Percentiles rank a stretch among this genome's conserved stretches.
Evolutionary conservation across 2,888 invertebrate genomes (phyloP).

Genomic region (Dynastes maya): DNA sequence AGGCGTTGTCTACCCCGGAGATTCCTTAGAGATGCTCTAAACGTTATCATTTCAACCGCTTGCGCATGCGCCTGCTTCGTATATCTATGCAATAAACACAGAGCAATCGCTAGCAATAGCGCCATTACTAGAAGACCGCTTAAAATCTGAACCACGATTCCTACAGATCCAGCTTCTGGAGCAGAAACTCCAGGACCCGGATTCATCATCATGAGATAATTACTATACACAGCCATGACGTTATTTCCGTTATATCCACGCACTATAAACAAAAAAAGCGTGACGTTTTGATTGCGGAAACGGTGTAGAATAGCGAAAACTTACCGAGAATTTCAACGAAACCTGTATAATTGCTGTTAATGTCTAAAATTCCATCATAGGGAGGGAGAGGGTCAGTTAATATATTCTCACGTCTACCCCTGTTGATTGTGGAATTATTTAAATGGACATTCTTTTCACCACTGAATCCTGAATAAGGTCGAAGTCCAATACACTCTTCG

Average conservation of each 20-base stretch:
- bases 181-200: conserved; percentile 77
- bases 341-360: conserved; percentile 87
- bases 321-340: conserved; percentile 88
- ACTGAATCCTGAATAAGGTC: conserved; percentile 68
- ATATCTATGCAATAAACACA: conserved; percentile 78
- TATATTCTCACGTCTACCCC: conserved; percentile 63
- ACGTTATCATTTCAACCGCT: conserved; percentile 79
- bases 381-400: conserved; percentile 69
- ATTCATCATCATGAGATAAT: conserved; percentile 82
- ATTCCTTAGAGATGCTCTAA: conserved; percentile 79
- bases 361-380: conserved; percentile 83
- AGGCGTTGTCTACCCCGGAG: conserved; percentile 78
- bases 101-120: conserved; percentile 75
- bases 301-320: conserved; percentile 55
- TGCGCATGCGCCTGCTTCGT: conserved; percentile 76
- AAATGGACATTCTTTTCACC: conserved; percentile 46
- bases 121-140: conserved; percentile 78
- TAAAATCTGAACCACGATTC: conserved; percentile 80
- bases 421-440: conserved; percentile 54
- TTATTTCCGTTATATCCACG: conserved; percentile 70
- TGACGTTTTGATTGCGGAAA: background rate
- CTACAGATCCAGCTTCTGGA: conserved; percentile 71
- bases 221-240: conserved; percentile 80
- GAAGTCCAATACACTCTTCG: conserved; percentile 72
- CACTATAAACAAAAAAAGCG: conserved; percentile 66